phyloP scores from a whole-genome alignment of 2,888 invertebrate genomes.

The Eupithecia dodoneata region DNA sequence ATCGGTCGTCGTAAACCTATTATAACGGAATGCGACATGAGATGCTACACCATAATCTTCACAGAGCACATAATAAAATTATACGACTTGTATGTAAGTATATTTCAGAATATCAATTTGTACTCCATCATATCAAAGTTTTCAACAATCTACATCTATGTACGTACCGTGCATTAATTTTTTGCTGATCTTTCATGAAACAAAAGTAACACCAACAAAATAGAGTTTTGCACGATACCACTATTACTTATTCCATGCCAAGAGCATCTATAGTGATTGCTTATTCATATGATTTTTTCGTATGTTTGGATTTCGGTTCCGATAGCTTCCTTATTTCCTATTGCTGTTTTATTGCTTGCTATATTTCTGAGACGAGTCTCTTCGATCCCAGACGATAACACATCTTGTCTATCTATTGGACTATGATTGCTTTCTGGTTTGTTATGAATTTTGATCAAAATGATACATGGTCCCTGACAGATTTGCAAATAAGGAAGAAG shows the following conservation, averaged over 20 bases:
- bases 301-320: conserved; percentile 57
- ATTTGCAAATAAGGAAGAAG: background rate
- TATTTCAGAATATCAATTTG: background rate
- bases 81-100: background rate
- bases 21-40: conserved; percentile 47
- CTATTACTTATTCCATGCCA: conserved; percentile 14
- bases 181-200: background rate
- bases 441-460: conserved; percentile 30
- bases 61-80: background rate
- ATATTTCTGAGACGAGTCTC: conserved; percentile 72
- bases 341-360: conserved; percentile 79
- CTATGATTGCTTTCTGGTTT: conserved; percentile 66
- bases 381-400: conserved; percentile 60
- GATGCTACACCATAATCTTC: conserved; percentile 14
- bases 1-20: background rate
- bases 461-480: background rate
- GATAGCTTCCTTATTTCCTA: conserved; percentile 75
- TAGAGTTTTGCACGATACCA: background rate
- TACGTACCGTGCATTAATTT: background rate
- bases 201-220: conserved; percentile 2
- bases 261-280: conserved; percentile 27
- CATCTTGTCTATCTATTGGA: conserved; percentile 66
- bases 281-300: conserved; percentile 46
- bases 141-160: background rate
- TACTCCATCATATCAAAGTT: background rate